Evolutionary conservation across 2,888 invertebrate species (phyloP).

Genomic region (Pharmacophagus antenor): DNA sequence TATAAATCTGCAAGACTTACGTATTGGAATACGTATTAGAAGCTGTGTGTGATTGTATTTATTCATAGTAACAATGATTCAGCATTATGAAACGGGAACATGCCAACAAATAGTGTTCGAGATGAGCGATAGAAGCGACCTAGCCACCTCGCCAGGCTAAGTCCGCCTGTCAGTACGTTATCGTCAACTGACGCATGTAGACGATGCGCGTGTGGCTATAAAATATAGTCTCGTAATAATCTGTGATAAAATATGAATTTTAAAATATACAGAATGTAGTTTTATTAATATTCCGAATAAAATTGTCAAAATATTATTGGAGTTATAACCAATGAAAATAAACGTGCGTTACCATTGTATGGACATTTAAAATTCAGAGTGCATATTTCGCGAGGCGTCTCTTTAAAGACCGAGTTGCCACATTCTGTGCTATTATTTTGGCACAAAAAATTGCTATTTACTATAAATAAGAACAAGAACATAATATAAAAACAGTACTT

Average conservation of each 20-base stretch:
- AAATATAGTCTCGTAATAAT: conserved; percentile 9
- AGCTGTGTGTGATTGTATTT: background rate
- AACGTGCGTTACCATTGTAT: conserved; percentile 1
- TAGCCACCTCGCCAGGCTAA: conserved; percentile 12
- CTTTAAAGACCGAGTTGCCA: conserved; percentile 20
- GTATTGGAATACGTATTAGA: background rate
- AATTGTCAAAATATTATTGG: background rate
- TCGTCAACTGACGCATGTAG: conserved; percentile 9
- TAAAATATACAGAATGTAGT: background rate
- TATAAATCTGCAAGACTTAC: background rate
- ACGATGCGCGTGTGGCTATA: conserved; percentile 4
- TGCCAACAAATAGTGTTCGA: conserved; percentile 5
- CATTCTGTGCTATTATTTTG: conserved; percentile 11
- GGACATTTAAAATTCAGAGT: background rate
- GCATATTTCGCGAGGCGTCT: conserved; percentile 12
- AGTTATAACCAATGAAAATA: background rate
- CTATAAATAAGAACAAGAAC: too few relatives aligned
- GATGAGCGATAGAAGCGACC: conserved; percentile 11
- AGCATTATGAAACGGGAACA: conserved; percentile 21
- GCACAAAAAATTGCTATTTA: conserved; percentile 2
- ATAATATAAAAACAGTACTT: background rate
- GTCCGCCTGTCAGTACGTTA: conserved; percentile 11
- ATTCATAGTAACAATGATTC: conserved; percentile 16
- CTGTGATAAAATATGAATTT: conserved; percentile 14
- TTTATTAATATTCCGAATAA: background rate